Conservation (phyloP, 2,113 vertebrate species). For the Perca fluviatilis region DNA sequence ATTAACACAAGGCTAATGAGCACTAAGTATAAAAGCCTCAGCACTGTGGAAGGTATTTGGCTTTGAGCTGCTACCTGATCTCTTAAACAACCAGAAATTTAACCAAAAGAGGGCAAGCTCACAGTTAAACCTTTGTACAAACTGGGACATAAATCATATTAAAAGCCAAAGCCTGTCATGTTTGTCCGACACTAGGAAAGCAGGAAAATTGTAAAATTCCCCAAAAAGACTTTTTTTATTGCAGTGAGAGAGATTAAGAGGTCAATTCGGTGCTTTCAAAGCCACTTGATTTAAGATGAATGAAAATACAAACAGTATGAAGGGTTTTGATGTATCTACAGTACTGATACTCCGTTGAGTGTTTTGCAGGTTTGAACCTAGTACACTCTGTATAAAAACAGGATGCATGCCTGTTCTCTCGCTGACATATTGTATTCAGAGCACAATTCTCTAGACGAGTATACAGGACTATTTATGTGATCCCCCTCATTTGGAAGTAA, state of each 20-base stretch:
- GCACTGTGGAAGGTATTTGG: background rate
- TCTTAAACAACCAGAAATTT: background rate
- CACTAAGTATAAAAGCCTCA: background rate
- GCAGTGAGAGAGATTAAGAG: background rate
- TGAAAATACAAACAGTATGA: slow-evolving; percentile 37
- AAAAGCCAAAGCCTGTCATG: slow-evolving; percentile 11
- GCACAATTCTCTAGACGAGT: background rate
- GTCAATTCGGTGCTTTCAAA: slow-evolving; percentile 32
- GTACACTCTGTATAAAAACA: slow-evolving; percentile 16
- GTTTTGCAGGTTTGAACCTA: slow-evolving; percentile 15
- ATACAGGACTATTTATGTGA: background rate
- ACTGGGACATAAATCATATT: background rate
- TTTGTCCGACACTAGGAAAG: background rate
- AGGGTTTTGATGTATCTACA: slow-evolving; percentile 1
- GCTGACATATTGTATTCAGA: background rate
- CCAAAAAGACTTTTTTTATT: slow-evolving; percentile 29
- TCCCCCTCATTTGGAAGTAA: background rate
- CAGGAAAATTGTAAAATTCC: slow-evolving; percentile 17
- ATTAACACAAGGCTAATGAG: slow-evolving; percentile 7
- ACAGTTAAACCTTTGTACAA: slow-evolving; percentile 5
- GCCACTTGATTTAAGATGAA: slow-evolving; percentile 2
- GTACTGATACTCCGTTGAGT: background rate
- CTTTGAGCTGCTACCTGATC: slow-evolving; percentile 16
- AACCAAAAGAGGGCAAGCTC: background rate
- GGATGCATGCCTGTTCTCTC: slow-evolving; percentile 7